phyloP scores from a whole-genome alignment of 2,797 vertebrate genomes.

The Ataeniobius toweri region DNA sequence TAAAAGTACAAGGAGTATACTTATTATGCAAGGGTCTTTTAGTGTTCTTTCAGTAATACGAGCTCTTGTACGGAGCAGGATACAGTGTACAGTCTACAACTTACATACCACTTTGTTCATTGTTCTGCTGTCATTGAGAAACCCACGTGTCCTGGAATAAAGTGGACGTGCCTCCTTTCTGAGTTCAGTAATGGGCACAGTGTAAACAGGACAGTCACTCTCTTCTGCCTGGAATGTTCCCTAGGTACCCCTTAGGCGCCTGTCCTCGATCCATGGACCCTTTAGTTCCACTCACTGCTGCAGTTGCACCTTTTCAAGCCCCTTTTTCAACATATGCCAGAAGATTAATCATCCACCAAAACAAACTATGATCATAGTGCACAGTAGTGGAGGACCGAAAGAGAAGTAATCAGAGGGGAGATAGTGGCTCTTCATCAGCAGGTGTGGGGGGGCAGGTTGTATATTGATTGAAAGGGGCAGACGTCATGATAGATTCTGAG shows the following conservation, averaged over 20 bases:
- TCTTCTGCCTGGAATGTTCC: slow-evolving; percentile 77
- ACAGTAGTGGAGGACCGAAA: slow-evolving; percentile 70
- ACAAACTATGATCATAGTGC: slow-evolving; percentile 82
- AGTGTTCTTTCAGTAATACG: slow-evolving; percentile 83
- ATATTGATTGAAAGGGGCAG: slow-evolving; percentile 59
- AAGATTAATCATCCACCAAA: slow-evolving; percentile 53
- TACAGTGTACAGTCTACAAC: slow-evolving; percentile 85
- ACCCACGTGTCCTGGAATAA: slow-evolving; percentile 55
- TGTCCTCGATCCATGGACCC: slow-evolving; percentile 17
- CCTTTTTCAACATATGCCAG: slow-evolving; percentile 45
- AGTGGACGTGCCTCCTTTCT: slow-evolving; percentile 57
- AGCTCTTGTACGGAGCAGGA: slow-evolving; percentile 80
- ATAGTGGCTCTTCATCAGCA: slow-evolving; percentile 75
- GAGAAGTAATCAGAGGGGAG: slow-evolving; percentile 62
- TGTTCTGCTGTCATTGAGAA: slow-evolving; percentile 54
- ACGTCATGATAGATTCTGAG: slow-evolving; percentile 50
- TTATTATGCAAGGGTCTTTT: slow-evolving; percentile 81
- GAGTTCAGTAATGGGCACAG: slow-evolving; percentile 67
- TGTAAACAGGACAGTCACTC: slow-evolving; percentile 81
- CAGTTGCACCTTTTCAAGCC: slow-evolving; percentile 34
- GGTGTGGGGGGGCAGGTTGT: slow-evolving; percentile 51
- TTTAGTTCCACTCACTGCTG: slow-evolving; percentile 31
- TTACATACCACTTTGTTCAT: slow-evolving; percentile 65
- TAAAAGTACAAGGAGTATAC: slow-evolving; percentile 88
- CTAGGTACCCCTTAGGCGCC: slow-evolving; percentile 61